Conservation (phyloP, 2,113 vertebrate species). For the Ictalurus punctatus region DNA sequence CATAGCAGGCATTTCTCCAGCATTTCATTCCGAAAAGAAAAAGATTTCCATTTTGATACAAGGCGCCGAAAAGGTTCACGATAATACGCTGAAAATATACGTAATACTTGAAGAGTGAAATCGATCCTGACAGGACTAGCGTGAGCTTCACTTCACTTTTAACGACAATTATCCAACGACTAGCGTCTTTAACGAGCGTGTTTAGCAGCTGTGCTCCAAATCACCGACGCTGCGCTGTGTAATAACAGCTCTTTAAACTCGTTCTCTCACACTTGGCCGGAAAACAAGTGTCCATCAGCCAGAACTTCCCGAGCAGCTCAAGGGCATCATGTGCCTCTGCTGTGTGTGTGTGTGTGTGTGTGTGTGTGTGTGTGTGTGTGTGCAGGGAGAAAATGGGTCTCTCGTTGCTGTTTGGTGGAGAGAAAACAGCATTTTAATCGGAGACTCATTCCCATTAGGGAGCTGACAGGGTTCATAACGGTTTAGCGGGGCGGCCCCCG, state of each 20-base stretch:
- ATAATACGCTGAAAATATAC: not conserved
- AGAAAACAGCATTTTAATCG: slow-evolving; percentile 62
- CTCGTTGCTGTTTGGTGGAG: slow-evolving; percentile 48
- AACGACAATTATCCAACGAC: not conserved
- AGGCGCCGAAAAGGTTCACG: not conserved
- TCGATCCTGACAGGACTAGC: not conserved
- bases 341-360: slow-evolving; percentile 13
- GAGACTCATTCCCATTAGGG: slow-evolving; percentile 62
- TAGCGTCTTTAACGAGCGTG: slow-evolving; percentile 2
- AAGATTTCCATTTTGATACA: not conserved
- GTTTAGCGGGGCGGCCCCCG: slow-evolving; percentile 53
- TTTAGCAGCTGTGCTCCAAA: not conserved
- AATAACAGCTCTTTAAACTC: slow-evolving; percentile 30
- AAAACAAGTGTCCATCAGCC: slow-evolving; percentile 34
- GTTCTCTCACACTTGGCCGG: slow-evolving; percentile 9
- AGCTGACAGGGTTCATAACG: slow-evolving; percentile 67
- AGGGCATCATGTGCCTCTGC: slow-evolving; percentile 14
- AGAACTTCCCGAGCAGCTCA: slow-evolving; percentile 24
- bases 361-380: slow-evolving; percentile 28
- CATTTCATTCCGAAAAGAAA: not conserved
- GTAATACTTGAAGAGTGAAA: not conserved
- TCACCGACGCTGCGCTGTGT: not conserved
- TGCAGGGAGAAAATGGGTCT: slow-evolving; percentile 44
- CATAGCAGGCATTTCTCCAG: not conserved
- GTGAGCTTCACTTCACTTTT: not conserved